Base-by-base conservation (phyloP, 2,797 vertebrate genomes). In the Anisognathus igniventris region DNA sequence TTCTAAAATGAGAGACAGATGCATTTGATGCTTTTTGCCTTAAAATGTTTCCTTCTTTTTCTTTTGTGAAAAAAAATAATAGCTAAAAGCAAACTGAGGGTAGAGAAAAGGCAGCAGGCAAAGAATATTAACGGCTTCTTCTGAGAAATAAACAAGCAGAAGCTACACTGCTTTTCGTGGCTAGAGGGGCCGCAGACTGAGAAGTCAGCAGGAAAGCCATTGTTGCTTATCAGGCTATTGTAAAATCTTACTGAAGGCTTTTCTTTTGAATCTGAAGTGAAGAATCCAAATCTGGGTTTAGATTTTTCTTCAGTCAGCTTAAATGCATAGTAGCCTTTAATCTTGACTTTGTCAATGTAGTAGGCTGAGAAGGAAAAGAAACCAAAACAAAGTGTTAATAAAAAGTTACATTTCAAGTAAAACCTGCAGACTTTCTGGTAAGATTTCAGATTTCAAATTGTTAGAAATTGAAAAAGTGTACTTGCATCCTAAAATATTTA, bases 241-340 rank as follows among this genome's bases (percentile, higher is more conserved):
- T 99, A 99, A 53, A 98, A 93, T 10, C 96, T 66, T 9, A 98
- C 81, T 1, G 99, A 99, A 33, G 97, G 97, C 91, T 99, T 99
- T 72, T 98, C 98, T 97, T 97, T 98, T 35, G 98, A 98, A 66
- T 98, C 98, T 2, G 98, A 98, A 51, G 98, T 98, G 96, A 99
- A 99, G 93, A 99, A 98, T 80, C 99, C 99, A 80, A 98, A 99
- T 94, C 98, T 97, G 9, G 98, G 98, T 25, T 96, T 97, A 5
- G 98, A 97, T 93, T 97, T 98, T 96, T 99, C 99, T 95, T 99
- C 99, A 44, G 99, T 98, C 65, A 99, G 95, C 58, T 98, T 99
- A 98, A 99, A 99, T 16, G 98, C 91, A 2, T 99, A 99, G 92
- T 99, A 99, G 64, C 99, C 99, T 95, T 98, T 98, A 61, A 99